Evolutionary conservation across 2,888 invertebrate species (phyloP).

Genomic region (Marasmarcha lunaedactyla): DNA sequence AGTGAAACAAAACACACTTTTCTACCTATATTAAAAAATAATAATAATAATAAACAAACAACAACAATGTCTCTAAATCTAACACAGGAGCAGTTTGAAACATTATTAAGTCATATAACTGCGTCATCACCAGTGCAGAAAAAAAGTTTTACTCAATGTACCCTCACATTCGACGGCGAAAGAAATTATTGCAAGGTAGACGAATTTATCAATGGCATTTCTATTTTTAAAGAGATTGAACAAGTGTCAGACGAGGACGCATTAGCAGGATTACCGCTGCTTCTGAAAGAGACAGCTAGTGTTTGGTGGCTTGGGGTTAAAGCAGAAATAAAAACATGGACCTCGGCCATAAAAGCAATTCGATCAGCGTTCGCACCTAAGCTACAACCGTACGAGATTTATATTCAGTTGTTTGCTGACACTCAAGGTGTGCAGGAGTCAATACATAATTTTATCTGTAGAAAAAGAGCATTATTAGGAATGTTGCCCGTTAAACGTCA

Average conservation of each 20-base stretch:
- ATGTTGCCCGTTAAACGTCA: conserved; percentile 8
- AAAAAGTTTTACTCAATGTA: conserved; percentile 5
- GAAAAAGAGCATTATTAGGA: not conserved
- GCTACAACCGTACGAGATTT: conserved; percentile 14
- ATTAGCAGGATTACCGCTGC: conserved; percentile 5
- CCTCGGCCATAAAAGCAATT: conserved; percentile 8
- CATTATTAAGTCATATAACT: not conserved
- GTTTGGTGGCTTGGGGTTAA: conserved; percentile 3
- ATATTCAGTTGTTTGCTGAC: conserved; percentile 11
- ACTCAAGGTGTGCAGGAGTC: conserved; percentile 8
- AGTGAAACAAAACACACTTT: too few species aligned
- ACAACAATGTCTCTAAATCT: not conserved
- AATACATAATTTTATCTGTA: conserved; percentile 12
- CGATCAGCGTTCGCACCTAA: conserved; percentile 13
- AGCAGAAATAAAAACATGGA: conserved; percentile 9
- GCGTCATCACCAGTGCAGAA: not conserved
- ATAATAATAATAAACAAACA: not conserved
- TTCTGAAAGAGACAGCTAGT: conserved; percentile 4
- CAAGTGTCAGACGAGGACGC: conserved; percentile 10
- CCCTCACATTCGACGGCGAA: conserved; percentile 3
- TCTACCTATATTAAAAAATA: too few species aligned
- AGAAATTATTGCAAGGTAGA: conserved; percentile 5
- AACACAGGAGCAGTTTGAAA: too few species aligned
- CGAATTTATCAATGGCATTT: too few species aligned
- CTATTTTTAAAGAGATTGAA: conserved; percentile 13